Conservation (phyloP, 2,888 invertebrate species). For the Loripinus fragilis region DNA sequence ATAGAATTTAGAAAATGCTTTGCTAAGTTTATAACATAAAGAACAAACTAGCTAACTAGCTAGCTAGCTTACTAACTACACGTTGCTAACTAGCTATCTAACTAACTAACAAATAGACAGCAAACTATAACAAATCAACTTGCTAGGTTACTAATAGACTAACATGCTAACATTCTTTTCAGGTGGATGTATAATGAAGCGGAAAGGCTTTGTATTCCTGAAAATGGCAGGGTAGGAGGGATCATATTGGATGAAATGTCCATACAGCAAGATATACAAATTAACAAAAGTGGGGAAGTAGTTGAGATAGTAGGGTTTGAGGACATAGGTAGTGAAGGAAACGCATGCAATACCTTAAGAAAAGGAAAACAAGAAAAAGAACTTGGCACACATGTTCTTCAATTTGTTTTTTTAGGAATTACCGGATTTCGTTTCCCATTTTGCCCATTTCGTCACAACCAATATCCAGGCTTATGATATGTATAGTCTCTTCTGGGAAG, state of each 20-base stretch:
- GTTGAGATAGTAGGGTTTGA: constrained; percentile 51
- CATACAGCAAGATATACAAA: constrained; percentile 56
- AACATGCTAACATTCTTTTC: constrained; percentile 8
- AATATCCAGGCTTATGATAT: constrained; percentile 31
- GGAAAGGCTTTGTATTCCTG: constrained; percentile 27
- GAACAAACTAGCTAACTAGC: no score
- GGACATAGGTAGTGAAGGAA: constrained; percentile 50
- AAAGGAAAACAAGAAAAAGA: constrained; percentile 43
- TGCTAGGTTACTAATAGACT: neutral
- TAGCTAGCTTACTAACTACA: no score
- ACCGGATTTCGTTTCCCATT: constrained; percentile 56
- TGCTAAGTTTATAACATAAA: no score
- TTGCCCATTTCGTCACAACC: constrained; percentile 32
- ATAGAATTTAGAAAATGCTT: no score
- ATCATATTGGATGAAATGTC: constrained; percentile 60
- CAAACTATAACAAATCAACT: neutral
- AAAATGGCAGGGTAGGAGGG: constrained; percentile 45
- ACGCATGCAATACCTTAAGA: constrained; percentile 29
- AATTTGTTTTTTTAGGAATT: constrained; percentile 51
- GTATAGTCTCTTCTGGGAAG: constrained; percentile 42
- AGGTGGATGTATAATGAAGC: constrained; percentile 62
- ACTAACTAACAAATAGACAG: constrained; percentile 13
- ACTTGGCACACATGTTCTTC: constrained; percentile 50
- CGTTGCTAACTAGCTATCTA: constrained; percentile 4
- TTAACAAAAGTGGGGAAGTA: constrained; percentile 44